phyloP scores from a whole-genome alignment of 2,113 vertebrate species.

The Cyanoramphus novaezelandiae region DNA sequence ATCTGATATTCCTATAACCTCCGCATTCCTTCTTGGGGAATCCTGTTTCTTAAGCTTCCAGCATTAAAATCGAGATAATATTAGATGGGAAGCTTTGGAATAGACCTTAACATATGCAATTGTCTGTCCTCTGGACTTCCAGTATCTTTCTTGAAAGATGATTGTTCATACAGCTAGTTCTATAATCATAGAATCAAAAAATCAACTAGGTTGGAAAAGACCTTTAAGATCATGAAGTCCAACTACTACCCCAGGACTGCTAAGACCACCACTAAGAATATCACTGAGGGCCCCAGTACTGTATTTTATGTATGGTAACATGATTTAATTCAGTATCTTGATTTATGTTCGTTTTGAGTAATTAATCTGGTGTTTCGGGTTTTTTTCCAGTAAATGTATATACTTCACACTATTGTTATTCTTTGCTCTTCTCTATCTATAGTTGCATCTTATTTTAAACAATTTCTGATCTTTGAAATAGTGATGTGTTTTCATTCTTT shows the following conservation, averaged over 20 bases:
- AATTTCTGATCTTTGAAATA: background rate
- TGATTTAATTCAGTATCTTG: background rate
- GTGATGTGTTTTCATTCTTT: background rate
- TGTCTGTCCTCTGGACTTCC: background rate
- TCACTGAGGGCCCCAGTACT: background rate
- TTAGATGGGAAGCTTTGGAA: background rate
- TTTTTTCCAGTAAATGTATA: background rate
- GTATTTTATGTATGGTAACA: background rate
- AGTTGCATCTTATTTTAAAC: background rate
- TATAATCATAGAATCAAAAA: background rate
- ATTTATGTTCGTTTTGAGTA: background rate
- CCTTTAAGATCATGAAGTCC: background rate
- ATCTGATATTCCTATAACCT: background rate
- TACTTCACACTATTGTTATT: background rate
- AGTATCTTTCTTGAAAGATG: accelerated
- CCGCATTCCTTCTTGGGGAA: background rate
- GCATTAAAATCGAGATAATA: background rate
- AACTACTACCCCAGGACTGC: background rate
- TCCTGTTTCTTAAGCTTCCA: background rate
- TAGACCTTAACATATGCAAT: background rate
- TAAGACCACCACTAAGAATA: background rate
- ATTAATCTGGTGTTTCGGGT: background rate
- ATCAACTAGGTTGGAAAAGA: background rate
- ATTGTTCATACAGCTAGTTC: background rate
- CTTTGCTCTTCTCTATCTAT: background rate